These are phyloP conservation scores for Mayetiola destructor DNA, from an alignment of 2,888 invertebrate species.

Conservation along the genomic window DNA sequence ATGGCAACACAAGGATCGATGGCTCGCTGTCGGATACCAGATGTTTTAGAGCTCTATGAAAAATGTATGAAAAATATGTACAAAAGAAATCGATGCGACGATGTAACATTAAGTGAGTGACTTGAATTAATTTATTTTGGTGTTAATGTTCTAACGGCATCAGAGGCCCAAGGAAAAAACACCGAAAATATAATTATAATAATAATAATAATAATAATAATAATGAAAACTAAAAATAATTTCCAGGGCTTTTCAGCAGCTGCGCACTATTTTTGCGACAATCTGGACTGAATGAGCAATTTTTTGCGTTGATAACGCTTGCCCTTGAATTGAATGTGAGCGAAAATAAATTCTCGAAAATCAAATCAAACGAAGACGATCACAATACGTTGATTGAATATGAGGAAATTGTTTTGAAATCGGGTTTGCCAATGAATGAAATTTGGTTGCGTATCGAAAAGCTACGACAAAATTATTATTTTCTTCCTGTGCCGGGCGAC, in stretches of 20 bases:
- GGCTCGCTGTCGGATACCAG: slow-evolving; percentile 45
- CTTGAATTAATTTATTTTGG: too few species aligned
- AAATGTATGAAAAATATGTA: slow-evolving; percentile 34
- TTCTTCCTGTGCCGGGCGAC: slow-evolving; percentile 42
- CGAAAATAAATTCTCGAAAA: slow-evolving; percentile 29
- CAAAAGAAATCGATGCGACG: slow-evolving; percentile 21
- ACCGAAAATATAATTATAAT: too few species aligned
- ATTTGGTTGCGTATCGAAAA: slow-evolving; percentile 64
- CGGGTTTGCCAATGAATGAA: slow-evolving; percentile 54
- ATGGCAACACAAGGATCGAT: slow-evolving; percentile 38
- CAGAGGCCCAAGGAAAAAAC: too few species aligned
- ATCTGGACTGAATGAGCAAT: slow-evolving; percentile 58
- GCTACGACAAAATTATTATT: slow-evolving; percentile 55
- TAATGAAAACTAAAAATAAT: not conserved
- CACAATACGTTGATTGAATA: slow-evolving; percentile 37
- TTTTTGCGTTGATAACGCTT: slow-evolving; percentile 55
- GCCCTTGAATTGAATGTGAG: slow-evolving; percentile 52
- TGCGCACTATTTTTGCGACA: slow-evolving; percentile 46
- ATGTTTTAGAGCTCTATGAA: slow-evolving; percentile 42
- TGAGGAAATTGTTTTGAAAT: slow-evolving; percentile 46
- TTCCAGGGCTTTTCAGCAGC: slow-evolving; percentile 38
- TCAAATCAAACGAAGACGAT: slow-evolving; percentile 25
- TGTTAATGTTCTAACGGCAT: too few species aligned
- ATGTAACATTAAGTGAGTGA: slow-evolving; percentile 20
- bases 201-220: not conserved